Conservation (phyloP, 2,113 vertebrate genomes). For the Salminus brasiliensis region DNA sequence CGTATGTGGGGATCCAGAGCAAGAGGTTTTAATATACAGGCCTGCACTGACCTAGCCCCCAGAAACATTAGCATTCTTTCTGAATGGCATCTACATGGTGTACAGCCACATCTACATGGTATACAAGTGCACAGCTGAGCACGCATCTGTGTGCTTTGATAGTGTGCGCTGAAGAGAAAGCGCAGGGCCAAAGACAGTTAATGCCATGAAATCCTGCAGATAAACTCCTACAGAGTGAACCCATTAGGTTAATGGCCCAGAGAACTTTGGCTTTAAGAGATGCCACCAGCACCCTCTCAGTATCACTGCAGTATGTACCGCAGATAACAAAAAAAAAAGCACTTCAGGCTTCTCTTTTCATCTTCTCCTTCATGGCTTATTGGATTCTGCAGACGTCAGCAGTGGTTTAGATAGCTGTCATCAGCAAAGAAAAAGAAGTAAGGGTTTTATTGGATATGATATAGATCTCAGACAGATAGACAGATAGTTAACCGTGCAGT, state of each 20-base stretch:
- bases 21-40: background rate
- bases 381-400: background rate
- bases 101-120: background rate
- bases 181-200: constrained; percentile 7
- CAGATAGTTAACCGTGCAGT: no score
- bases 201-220: background rate
- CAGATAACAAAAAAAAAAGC: constrained; percentile 28
- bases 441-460: background rate
- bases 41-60: background rate
- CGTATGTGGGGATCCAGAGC: background rate
- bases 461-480: background rate
- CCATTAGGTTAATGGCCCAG: constrained; percentile 44
- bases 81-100: background rate
- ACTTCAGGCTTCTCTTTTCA: background rate
- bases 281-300: constrained; percentile 26
- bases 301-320: background rate
- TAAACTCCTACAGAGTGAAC: constrained; percentile 28
- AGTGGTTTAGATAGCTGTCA: background rate
- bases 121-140: background rate
- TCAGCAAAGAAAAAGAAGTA: background rate
- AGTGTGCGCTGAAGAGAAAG: background rate
- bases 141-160: background rate
- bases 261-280: constrained; percentile 31
- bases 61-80: background rate
- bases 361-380: constrained; percentile 25